Percentiles rank a stretch among this genome's conserved stretches.
Evolutionary conservation across 1,140 invertebrate species (phyloP).

Genomic region (Sesamia nonagrioides): DNA sequence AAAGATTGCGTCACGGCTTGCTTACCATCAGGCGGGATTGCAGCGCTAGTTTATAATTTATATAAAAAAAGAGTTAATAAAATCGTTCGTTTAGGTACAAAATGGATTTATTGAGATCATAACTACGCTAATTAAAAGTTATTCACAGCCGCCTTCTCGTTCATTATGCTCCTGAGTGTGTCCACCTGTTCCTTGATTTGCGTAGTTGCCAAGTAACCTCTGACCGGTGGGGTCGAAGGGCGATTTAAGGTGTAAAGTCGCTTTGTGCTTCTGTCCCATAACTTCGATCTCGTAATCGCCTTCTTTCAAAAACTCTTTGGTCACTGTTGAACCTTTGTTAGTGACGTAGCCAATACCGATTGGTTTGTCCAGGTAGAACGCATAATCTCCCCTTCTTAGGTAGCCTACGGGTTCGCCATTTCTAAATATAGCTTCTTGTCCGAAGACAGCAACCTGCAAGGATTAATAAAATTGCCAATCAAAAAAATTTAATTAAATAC

Average conservation of each 20-base stretch:
- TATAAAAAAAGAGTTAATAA: too few species aligned
- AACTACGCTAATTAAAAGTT: slow-evolving; percentile 45
- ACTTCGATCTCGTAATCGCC: slow-evolving; percentile 94
- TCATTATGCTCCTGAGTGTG: slow-evolving; percentile 84
- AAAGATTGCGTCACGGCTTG: too few species aligned
- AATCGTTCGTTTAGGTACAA: slow-evolving; percentile 16
- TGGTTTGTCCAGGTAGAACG: slow-evolving; percentile 91
- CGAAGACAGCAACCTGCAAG: slow-evolving; percentile 91
- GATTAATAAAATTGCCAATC: not conserved
- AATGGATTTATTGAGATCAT: slow-evolving; percentile 62
- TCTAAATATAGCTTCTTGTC: slow-evolving; percentile 94
- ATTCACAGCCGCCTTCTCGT: slow-evolving; percentile 82
- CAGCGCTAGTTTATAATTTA: too few species aligned
- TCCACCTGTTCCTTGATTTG: slow-evolving; percentile 75
- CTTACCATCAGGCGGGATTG: too few species aligned
- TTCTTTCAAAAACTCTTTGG: slow-evolving; percentile 90
- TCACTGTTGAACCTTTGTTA: slow-evolving; percentile 87
- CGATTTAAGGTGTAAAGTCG: slow-evolving; percentile 90
- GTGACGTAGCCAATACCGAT: slow-evolving; percentile 89
- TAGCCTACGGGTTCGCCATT: slow-evolving; percentile 93
- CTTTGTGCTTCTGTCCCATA: slow-evolving; percentile 91
- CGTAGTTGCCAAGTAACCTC: slow-evolving; percentile 83
- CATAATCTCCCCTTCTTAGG: slow-evolving; percentile 93
- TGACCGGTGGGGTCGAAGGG: slow-evolving; percentile 93
- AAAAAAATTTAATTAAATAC: too few species aligned